These are phyloP conservation scores for Sigmodon hispidus DNA, from an alignment of 2,113 vertebrate genomes.

Conservation along the genomic window DNA sequence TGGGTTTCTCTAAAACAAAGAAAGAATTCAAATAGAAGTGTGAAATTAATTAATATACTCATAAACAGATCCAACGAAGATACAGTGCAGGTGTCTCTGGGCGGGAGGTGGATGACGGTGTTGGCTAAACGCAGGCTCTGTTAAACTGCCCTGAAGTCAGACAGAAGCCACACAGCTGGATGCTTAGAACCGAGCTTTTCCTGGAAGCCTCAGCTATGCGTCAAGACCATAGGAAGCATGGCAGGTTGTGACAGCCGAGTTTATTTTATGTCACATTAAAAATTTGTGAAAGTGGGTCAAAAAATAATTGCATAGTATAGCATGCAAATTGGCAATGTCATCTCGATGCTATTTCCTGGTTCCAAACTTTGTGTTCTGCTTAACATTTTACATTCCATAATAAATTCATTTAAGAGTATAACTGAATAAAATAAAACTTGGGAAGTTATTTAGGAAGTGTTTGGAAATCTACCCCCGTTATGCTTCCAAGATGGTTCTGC, in stretches of 20 bases:
- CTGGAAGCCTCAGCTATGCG: slow-evolving; percentile 18
- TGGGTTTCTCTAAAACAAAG: not conserved
- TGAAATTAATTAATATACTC: not conserved
- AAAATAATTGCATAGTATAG: slow-evolving; percentile 61
- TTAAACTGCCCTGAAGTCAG: not conserved
- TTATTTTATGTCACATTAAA: slow-evolving; percentile 64
- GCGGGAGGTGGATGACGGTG: not conserved
- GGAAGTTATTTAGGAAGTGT: slow-evolving; percentile 2
- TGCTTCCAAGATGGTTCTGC: slow-evolving; percentile 54
- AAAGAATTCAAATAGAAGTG: not conserved
- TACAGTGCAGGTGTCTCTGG: rapidly evolving
- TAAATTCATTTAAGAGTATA: slow-evolving; percentile 59
- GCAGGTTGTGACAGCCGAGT: slow-evolving; percentile 41
- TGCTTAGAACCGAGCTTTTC: not conserved
- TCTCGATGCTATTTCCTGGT: slow-evolving; percentile 38
- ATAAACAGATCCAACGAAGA: not conserved
- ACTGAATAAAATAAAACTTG: slow-evolving; percentile 44
- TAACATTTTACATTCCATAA: slow-evolving; percentile 52
- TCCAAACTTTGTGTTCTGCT: slow-evolving; percentile 49
- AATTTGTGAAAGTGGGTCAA: slow-evolving; percentile 65
- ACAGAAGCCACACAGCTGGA: not conserved
- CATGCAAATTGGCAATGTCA: slow-evolving; percentile 56
- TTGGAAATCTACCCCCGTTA: slow-evolving; percentile 45
- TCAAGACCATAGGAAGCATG: not conserved
- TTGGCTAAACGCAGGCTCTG: not conserved